Evolutionary conservation across 2,113 vertebrate species (phyloP).

Genomic region (Perca schrenkii): DNA sequence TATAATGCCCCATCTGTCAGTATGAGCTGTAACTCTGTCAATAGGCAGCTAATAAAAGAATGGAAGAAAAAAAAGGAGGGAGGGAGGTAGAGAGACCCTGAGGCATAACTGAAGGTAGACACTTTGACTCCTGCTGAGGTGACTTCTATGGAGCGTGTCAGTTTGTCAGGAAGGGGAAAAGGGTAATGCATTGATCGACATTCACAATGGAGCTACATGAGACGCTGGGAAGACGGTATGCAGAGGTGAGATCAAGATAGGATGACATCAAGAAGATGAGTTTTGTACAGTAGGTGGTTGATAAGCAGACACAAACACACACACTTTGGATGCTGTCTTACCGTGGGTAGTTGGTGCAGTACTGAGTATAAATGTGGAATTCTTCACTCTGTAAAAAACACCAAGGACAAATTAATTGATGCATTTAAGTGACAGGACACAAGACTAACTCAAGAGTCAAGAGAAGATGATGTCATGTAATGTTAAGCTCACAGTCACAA

Average conservation of each 20-base stretch:
- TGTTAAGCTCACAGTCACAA: background rate
- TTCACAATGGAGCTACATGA: constrained; percentile 73
- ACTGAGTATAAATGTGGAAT: constrained; percentile 97
- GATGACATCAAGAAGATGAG: constrained; percentile 21
- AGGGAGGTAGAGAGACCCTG: constrained; percentile 42
- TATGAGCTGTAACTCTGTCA: constrained; percentile 64
- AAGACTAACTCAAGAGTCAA: background rate
- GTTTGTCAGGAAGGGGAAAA: constrained; percentile 35
- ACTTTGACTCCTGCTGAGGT: constrained; percentile 71
- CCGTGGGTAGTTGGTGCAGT: constrained; percentile 97
- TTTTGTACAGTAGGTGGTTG: constrained; percentile 11
- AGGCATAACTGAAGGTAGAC: constrained; percentile 75
- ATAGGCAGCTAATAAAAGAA: constrained; percentile 60
- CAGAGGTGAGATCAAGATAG: constrained; percentile 57
- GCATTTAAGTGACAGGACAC: background rate
- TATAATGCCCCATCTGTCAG: constrained; percentile 75
- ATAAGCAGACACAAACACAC: background rate
- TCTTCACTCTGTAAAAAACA: constrained; percentile 91
- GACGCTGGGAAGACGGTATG: constrained; percentile 68
- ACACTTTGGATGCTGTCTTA: constrained; percentile 37
- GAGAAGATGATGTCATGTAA: background rate
- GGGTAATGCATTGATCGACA: constrained; percentile 45
- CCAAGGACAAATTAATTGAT: constrained; percentile 15
- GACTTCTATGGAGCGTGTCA: constrained; percentile 56
- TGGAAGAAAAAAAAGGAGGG: constrained; percentile 24